Evolutionary conservation across 2,888 invertebrate species (phyloP).

Genomic region (Hyposoter dolosus): DNA sequence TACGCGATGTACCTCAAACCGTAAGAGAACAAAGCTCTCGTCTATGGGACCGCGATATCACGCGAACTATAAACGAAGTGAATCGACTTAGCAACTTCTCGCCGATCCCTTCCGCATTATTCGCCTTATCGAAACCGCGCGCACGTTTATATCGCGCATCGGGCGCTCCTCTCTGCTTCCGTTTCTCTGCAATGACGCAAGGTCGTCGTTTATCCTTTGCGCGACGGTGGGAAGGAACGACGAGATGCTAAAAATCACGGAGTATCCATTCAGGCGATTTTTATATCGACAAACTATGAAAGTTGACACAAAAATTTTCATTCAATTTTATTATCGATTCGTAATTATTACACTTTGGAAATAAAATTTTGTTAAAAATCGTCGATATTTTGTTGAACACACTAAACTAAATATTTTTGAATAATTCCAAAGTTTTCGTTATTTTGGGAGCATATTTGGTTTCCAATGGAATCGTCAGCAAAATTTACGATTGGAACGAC

Average conservation of each 20-base stretch:
- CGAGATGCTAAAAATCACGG: not conserved
- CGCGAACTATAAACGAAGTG: slow-evolving; percentile 49
- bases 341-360: no score
- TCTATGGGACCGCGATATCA: slow-evolving; percentile 1
- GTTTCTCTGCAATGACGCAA: slow-evolving; percentile 48
- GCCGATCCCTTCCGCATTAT: slow-evolving; percentile 65
- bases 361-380: no score
- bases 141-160: slow-evolving; percentile 19
- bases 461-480: no score
- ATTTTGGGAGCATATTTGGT: no score
- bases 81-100: slow-evolving; percentile 52
- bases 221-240: not conserved
- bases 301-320: not conserved
- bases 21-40: slow-evolving; percentile 25
- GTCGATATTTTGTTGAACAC: no score
- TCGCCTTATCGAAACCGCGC: slow-evolving; percentile 52
- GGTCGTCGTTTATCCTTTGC: not conserved
- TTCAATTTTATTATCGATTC: not conserved
- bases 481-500: no score
- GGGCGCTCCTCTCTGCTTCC: slow-evolving; percentile 54
- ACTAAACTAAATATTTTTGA: no score
- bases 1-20: not conserved
- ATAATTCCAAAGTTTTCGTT: no score
- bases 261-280: not conserved
- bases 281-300: not conserved